Evolutionary conservation across 2,888 invertebrate species (phyloP), one percentile per base, ranked within the genome.

Genomic region (Cyrtodaria siliqua): DNA sequence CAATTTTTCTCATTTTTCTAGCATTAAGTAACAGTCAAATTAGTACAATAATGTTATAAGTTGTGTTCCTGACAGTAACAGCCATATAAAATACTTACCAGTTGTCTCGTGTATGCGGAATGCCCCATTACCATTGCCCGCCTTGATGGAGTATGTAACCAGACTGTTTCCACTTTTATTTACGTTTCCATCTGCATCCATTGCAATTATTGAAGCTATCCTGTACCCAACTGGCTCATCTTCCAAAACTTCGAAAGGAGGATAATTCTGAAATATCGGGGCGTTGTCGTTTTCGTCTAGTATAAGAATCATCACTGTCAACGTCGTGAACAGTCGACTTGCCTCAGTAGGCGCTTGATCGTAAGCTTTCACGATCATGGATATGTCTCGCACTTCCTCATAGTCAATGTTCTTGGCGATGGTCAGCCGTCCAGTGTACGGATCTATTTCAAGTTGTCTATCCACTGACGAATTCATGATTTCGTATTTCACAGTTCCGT

Each of bases 61-160:
- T n/a, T n/a, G n/a, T n/a, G n/a, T n/a, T n/a, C n/a, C n/a, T n/a
- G n/a, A n/a, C n/a, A n/a, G n/a, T n/a, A n/a, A n/a, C n/a, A n/a
- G n/a, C n/a, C n/a, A n/a, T n/a, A n/a, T n/a, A n/a, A n/a, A n/a
- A n/a, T n/a, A 61, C 61, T 96, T 95, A 27, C 98, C 98, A 14
- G 97, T 97, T 9, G 97, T 93, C 4, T 96, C 95, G 92, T 98
- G 97, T 33, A 98, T 94, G 33, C 94, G 94, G 90, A 98, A 98
- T 8, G 94, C 94, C 8, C 93, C 92, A 2, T 93, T 89, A 6
- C 79, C 75, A 56, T 91, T 90, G 16, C 90, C 90, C 14, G 80
- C 70, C 4, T 79, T 79, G 40, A 91, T 90, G n/a, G 76, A 74
- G 71, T 89, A 91, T 4, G 75, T 74, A 0, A 91, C 82, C 20